phyloP scores from a whole-genome alignment of 2,797 vertebrate genomes.

The Sebastes itinus region DNA sequence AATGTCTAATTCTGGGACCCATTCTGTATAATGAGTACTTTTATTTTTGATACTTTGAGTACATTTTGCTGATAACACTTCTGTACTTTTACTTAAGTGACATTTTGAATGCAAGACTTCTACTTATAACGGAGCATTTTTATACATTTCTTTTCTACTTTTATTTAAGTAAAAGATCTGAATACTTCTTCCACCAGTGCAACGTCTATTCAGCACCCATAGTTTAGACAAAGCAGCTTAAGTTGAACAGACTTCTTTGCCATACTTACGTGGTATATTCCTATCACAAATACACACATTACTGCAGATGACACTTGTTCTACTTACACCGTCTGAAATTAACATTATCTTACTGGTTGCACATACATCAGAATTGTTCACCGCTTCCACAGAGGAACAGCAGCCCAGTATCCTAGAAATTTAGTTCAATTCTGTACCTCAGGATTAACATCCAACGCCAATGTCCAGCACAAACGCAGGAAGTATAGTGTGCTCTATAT shows the following conservation, averaged over 20 bases:
- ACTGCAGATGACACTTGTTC: neutral
- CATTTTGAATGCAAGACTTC: too few relatives aligned
- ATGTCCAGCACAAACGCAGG: too few relatives aligned
- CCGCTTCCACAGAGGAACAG: neutral
- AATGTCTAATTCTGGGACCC: neutral
- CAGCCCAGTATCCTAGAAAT: neutral
- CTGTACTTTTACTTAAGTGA: too few relatives aligned
- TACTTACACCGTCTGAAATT: too few relatives aligned
- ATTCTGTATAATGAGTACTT: too few relatives aligned
- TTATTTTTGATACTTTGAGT: too few relatives aligned
- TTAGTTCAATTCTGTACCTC: accelerated
- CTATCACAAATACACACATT: too few relatives aligned
- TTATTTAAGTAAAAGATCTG: neutral
- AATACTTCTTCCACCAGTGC: neutral
- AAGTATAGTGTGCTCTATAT: accelerated
- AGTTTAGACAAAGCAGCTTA: neutral
- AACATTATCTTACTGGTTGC: neutral
- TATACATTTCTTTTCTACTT: neutral
- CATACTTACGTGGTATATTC: neutral
- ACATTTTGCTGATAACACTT: too few relatives aligned
- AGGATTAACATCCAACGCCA: too few relatives aligned
- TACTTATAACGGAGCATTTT: neutral
- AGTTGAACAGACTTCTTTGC: neutral
- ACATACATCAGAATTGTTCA: neutral
- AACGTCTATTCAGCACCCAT: neutral